Base-by-base conservation (phyloP, 2,113 vertebrate genomes). In the Lethenteron reissneri region DNA sequence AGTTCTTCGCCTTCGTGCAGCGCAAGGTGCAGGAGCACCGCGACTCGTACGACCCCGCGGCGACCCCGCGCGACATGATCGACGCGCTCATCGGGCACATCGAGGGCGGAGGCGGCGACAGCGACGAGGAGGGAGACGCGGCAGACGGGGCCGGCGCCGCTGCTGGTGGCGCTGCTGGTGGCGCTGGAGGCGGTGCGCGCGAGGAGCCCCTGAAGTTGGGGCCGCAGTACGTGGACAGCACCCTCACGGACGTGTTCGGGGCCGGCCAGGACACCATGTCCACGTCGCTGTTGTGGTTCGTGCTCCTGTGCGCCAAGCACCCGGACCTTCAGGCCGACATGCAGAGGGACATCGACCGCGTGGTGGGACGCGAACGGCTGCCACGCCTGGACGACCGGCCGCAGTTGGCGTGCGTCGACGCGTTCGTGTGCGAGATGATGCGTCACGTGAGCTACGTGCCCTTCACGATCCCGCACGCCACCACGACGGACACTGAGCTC, bases 261-360 rank as follows among this genome's bases (percentile, higher is more conserved):
- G 92, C 94, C 74, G 96, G 91, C 77, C 94, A 99, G 75, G 94
- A 99, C 79, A 99, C 94, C 1, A 80, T 95, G 11, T 99, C 94
- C n/a, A 96, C 89, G 1, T 85, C 88, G 10, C 75, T 90, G 76
- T 86, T 87, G 75, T 99, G 94, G 94, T 82, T 96, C 74, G 71
- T 90, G 70, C 78, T 92, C 74, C 77, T 90, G 69, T 79, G 96
- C 8, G 81, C 84, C 77, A 89, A 86, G 80, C 88, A 84, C 69
- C 90, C 92, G 0, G 82, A 91, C 2, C 78, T 86, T n/a, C 90
- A 99, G 78, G 76, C 73, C 19, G 85, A 79, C 58, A 80, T 99
- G 71, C 92, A 89, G 77, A 79, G 86, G 58, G 90, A 95, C 70
- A 73, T 99, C 78, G 90, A 90, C 70, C 81, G 75, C 68, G 88